Evolutionary conservation across 2,113 vertebrate genomes (phyloP).

Genomic region (Chionis minor): DNA sequence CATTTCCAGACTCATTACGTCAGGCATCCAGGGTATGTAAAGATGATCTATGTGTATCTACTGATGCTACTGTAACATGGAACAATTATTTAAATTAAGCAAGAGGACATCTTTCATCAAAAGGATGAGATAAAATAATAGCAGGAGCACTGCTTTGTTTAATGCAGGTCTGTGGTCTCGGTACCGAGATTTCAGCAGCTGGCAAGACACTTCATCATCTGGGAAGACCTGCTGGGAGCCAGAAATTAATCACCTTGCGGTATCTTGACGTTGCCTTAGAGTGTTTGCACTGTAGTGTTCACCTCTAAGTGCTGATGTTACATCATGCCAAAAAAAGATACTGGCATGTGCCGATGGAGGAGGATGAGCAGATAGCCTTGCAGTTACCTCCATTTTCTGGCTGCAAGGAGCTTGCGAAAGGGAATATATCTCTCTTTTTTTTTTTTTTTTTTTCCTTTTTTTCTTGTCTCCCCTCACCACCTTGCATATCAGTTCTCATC

Average conservation of each 20-base stretch:
- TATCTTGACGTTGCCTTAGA: not conserved
- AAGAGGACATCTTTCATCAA: not conserved
- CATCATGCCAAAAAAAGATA: not conserved
- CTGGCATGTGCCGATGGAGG: accelerated
- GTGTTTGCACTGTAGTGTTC: not conserved
- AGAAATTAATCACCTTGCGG: not conserved
- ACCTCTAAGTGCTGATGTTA: not conserved
- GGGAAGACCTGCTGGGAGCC: not conserved
- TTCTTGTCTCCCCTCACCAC: not conserved
- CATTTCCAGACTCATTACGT: not conserved
- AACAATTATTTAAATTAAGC: conserved; percentile 21
- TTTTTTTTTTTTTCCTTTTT: not conserved
- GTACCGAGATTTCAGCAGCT: not conserved
- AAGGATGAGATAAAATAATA: not conserved
- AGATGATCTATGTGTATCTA: not conserved
- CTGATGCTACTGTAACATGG: not conserved
- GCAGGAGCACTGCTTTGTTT: not conserved
- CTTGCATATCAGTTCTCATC: not conserved
- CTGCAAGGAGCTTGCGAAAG: not conserved
- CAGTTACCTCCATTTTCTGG: not conserved
- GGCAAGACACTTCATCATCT: not conserved
- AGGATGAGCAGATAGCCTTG: not conserved
- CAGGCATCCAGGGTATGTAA: not conserved
- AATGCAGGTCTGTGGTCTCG: not conserved
- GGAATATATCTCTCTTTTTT: not conserved